Base-by-base conservation (phyloP, 2,113 vertebrate species). In the Steatornis caripensis region DNA sequence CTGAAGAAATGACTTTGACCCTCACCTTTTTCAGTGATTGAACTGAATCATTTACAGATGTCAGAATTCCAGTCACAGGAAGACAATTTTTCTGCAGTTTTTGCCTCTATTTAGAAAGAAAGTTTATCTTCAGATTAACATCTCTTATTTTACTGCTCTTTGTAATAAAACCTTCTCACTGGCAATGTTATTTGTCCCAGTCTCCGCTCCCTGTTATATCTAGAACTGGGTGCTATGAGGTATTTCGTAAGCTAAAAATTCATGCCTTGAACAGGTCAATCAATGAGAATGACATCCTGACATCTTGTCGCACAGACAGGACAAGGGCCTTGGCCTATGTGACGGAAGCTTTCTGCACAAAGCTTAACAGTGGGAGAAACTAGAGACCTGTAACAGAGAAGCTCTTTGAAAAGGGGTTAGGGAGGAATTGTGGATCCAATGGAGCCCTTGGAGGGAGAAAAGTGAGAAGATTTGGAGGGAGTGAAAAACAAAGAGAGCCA, bases 121-220 rank as follows among this genome's bases (percentile, higher is more conserved):
- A 27, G 4, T 1, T 62, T 75, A 86, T 55, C 60, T 95, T 77
- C 34, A 71, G 12, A 27, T 49, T 41, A 54, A 18, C 11, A 57
- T 61, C 45, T 72, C 45, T 1, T 74, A 9, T 79, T 94, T 84
- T 76, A 55, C 39, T 75, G 39, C 2, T n/a, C 30, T 94, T 91
- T 87, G 39, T 84, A 97, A 93, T 95, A 96, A 96, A 96, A 68
- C 12, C 45, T 84, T 90, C 60, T 89, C 18, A 27, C 18, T 78
- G 11, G 12, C 92, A 71, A 27, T 26, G 46, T 9, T 66, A 5
- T 81, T 81, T 90, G 49, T 91, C 36, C 6, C 24, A 17, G 30
- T 32, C 21, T 75, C 17, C 8, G 17, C 10, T 70, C 16, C 20
- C 71, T 75, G 29, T 62, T 86, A 3, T 53, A 0, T 29, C 48